phyloP scores from a whole-genome alignment of 2,888 invertebrate genomes.

The Mimachlamys varia region DNA sequence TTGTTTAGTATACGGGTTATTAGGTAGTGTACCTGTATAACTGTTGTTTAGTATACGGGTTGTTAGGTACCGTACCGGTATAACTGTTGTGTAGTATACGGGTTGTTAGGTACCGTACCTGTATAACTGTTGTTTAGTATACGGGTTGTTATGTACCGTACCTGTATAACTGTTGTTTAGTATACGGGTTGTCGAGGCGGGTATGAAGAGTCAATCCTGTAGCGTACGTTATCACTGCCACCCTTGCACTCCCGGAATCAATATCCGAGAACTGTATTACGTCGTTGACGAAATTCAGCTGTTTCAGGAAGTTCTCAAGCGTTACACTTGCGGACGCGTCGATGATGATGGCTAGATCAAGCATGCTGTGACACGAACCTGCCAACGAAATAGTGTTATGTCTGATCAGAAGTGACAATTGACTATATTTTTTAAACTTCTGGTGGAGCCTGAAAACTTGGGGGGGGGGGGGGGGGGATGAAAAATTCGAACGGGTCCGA shows the following conservation, averaged over 20 bases:
- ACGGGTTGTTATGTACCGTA: neutral
- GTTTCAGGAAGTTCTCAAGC: neutral
- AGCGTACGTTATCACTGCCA: neutral
- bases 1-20: neutral
- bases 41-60: neutral
- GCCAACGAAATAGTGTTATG: neutral
- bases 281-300: neutral
- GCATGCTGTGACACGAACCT: neutral
- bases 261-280: neutral
- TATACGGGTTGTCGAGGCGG: neutral
- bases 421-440: too few species aligned
- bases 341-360: neutral
- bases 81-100: neutral
- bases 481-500: too few species aligned
- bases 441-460: too few species aligned
- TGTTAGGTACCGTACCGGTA: neutral
- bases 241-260: neutral
- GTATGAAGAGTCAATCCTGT: neutral
- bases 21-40: neutral
- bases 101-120: neutral
- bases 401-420: too few species aligned
- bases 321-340: neutral
- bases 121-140: neutral
- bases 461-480: too few species aligned
- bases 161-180: conserved; percentile 6